phyloP scores from a whole-genome alignment of 2,113 vertebrate species.

The Lasiurus cinereus region DNA sequence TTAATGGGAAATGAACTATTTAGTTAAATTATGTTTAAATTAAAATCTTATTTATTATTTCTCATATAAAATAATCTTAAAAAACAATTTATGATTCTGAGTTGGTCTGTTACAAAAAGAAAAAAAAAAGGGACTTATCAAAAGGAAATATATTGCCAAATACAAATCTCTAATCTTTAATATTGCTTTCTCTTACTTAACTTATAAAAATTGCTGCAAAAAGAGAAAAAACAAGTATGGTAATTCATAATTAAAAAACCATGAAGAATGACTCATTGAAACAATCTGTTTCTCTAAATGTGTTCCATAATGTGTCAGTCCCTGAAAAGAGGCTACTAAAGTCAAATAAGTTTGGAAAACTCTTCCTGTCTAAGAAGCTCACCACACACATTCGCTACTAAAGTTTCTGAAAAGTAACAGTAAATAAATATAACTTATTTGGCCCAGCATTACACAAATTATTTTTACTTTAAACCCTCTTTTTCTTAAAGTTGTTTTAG shows the following conservation, averaged over 20 bases:
- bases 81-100: background rate
- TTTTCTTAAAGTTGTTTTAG: conserved; percentile 12
- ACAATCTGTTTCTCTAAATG: conserved; percentile 27
- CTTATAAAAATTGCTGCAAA: background rate
- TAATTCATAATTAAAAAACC: background rate
- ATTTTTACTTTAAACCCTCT: conserved; percentile 27
- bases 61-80: conserved; percentile 9
- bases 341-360: background rate
- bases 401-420: background rate
- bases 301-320: background rate
- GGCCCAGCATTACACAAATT: background rate
- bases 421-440: conserved; percentile 29
- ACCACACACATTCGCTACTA: background rate
- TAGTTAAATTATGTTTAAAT: conserved; percentile 40
- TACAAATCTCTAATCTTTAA: background rate
- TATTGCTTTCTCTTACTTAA: conserved; percentile 31
- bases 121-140: background rate
- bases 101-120: background rate
- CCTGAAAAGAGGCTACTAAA: background rate
- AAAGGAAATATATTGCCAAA: background rate
- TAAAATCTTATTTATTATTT: background rate
- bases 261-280: background rate
- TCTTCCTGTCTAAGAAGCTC: background rate
- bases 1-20: conserved; percentile 27
- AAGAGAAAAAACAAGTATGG: background rate